These are phyloP conservation scores for Meloidogyne exigua DNA, from an alignment of 1,140 invertebrate genomes.

Conservation along the genomic window DNA sequence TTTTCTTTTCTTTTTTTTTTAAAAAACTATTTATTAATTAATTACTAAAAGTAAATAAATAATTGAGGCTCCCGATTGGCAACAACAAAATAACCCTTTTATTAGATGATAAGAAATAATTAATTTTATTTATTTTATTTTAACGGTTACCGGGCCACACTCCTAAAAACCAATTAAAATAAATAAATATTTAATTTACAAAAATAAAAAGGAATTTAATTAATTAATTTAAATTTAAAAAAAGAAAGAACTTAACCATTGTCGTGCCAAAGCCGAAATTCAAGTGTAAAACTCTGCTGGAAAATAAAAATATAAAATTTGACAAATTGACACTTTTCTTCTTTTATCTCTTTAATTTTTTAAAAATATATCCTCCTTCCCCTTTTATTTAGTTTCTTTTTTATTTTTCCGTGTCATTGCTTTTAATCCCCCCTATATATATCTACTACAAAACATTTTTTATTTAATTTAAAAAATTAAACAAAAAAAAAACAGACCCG, in stretches of 20 bases:
- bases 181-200: background rate
- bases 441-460: slow-evolving; percentile 5
- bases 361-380: background rate
- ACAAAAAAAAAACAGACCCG: background rate
- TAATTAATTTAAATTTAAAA: too few relatives aligned
- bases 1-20: too few relatives aligned
- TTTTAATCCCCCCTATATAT: background rate
- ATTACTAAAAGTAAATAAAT: background rate
- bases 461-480: background rate
- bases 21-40: too few relatives aligned
- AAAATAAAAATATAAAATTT: background rate
- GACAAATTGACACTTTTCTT: background rate
- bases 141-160: background rate
- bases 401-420: background rate
- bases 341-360: background rate
- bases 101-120: background rate
- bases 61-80: background rate
- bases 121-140: background rate
- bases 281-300: slow-evolving; percentile 4
- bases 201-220: too few relatives aligned
- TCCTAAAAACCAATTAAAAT: background rate
- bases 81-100: background rate
- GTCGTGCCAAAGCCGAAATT: background rate
- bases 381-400: too few relatives aligned
- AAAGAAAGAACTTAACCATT: background rate